phyloP scores from a whole-genome alignment of 1,140 invertebrate genomes.

The Nylanderia fulva region DNA sequence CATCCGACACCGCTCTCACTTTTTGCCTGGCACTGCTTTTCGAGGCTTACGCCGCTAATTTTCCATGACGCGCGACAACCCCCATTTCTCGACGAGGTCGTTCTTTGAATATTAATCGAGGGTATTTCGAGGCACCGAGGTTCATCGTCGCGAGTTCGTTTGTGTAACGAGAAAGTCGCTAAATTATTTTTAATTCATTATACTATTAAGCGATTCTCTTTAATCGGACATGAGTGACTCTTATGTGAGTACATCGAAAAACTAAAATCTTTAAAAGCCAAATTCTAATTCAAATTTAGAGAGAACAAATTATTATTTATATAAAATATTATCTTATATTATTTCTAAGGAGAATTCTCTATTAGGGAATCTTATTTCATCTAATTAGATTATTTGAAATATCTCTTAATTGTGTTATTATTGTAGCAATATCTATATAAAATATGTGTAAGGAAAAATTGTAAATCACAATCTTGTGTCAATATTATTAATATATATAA shows the following conservation, averaged over 20 bases:
- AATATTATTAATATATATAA: neutral
- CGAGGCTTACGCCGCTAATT: slow-evolving; percentile 34
- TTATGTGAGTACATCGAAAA: neutral
- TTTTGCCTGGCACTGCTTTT: slow-evolving; percentile 57
- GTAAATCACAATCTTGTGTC: neutral
- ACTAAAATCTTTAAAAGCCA: neutral
- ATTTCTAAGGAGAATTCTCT: too few relatives aligned
- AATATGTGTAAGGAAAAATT: neutral
- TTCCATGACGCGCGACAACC: neutral
- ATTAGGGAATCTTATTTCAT: too few relatives aligned
- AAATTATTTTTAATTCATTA: neutral
- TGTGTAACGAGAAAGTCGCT: neutral
- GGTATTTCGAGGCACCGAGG: neutral
- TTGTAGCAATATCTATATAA: neutral
- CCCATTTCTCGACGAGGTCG: neutral
- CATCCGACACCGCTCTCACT: slow-evolving; percentile 67
- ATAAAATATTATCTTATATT: neutral
- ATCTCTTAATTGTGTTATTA: neutral
- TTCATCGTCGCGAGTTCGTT: slow-evolving; percentile 21
- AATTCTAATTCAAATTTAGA: neutral
- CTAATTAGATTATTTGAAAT: neutral
- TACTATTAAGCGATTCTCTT: neutral
- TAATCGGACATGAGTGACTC: neutral
- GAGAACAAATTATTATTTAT: neutral
- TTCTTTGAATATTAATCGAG: slow-evolving; percentile 36